Conservation (phyloP, 2,113 vertebrate genomes). For the Promerops cafer region DNA sequence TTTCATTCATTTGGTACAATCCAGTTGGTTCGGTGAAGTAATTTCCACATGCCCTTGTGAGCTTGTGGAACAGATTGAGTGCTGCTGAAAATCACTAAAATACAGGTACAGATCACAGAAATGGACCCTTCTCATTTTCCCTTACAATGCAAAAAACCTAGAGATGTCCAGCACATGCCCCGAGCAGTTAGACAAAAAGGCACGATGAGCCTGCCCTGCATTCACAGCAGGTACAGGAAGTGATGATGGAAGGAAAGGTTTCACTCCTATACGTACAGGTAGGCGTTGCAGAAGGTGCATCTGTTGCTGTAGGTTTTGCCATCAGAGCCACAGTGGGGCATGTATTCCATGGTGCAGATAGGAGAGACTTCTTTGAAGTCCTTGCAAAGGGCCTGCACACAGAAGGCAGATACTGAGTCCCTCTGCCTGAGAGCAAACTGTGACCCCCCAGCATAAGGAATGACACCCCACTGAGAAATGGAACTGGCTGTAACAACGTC, state of each 20-base stretch:
- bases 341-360: neutral
- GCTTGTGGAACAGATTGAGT: neutral
- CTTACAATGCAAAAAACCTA: neutral
- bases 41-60: neutral
- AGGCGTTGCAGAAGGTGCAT: slow-evolving; percentile 45
- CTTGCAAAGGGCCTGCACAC: slow-evolving; percentile 15
- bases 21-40: neutral
- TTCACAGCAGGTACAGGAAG: neutral
- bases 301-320: slow-evolving; percentile 44
- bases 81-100: neutral
- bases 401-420: neutral
- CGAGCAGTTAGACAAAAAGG: neutral
- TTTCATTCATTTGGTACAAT: neutral
- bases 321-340: slow-evolving; percentile 64
- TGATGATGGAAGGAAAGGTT: neutral
- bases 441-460: neutral
- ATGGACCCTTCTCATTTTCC: neutral
- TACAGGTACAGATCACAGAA: neutral
- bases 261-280: slow-evolving; percentile 28
- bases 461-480: neutral
- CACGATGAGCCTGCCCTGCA: neutral
- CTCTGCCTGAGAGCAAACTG: neutral
- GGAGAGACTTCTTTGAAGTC: accelerated
- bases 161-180: neutral
- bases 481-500: neutral